Base-by-base conservation (phyloP, 2,113 vertebrate genomes). In the Stigmatopora argus region DNA sequence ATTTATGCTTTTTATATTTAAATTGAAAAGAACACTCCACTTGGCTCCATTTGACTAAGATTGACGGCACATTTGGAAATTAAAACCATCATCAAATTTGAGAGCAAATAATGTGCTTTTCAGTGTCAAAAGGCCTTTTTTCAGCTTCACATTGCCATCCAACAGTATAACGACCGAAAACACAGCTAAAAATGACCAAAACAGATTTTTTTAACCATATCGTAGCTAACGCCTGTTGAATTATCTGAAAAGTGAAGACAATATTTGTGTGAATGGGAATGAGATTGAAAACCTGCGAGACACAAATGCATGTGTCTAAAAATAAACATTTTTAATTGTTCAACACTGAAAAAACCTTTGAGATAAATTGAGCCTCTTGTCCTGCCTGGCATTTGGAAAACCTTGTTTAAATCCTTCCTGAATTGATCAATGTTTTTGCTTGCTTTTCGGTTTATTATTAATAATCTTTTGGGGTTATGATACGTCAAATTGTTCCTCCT, bases 181-280 rank as follows among this genome's bases (percentile, higher is more conserved):
- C 35, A 38, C 35, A 38, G 49, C n/a, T 52, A 52, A 52, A 52
- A 52, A 52, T 52, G 21, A n/a, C 49, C n/a, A 52, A 52, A n/a
- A 21, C n/a, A n/a, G n/a, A 19, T 52, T 19, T n/a, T n/a, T 52
- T 11, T 4, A 11, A 52, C 49, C 19, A 21, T 52, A 12, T 52
- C 49, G 18, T 21, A 21, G n/a, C 21, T n/a, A 52, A 21, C 10
- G 1, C 11, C 9, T 21, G n/a, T 19, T 3, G 6, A 49, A 49
- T 7, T 0, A 18, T 18, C 15, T 49, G 2, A 19, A 49, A 49
- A 17, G 17, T 49, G 48, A 5, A 18, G 18, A n/a, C n/a, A n/a
- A n/a, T n/a, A n/a, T n/a, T n/a, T n/a, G n/a, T n/a, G 35, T 7
- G 7, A 38, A 38, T 38, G 35, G 7, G 35, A 38, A 38, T 38